Base-by-base conservation (phyloP, 2,113 vertebrate genomes). In the Capreolus pygargus region DNA sequence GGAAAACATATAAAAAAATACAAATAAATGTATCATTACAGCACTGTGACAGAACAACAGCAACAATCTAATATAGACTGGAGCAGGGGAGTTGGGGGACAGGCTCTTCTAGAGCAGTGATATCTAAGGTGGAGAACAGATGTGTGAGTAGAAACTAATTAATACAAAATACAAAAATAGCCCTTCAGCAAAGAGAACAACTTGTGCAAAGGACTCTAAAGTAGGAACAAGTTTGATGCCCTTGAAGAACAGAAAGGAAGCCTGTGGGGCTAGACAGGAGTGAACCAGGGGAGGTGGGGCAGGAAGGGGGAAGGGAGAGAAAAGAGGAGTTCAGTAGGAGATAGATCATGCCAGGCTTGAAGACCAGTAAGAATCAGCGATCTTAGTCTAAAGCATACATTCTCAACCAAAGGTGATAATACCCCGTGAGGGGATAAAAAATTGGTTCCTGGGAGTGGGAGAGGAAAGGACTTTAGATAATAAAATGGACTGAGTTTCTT, bases 11-110 rank as follows among this genome's bases (percentile, higher is more conserved):
- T 33, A 81, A 47, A 11, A 82, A 95, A 74, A 54, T 55, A 78
- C 33, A 95, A 96, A 92, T 54, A 87, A 39, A 14, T 58, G 4
- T 54, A 91, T 70, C n/a, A 70, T 78, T 82, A 54, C 57, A 88
- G 36, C 57, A 28, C 39, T 30, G 8, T 23, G 16, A 82, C 28
- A 52, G 57, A 93, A 45, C 55, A 57, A 83, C n/a, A 91, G 60
- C 84, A 64, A 39, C 43, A 6, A 81, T 52, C 12, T 19, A 28
- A 61, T 7, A 11, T 15, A 81, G 47, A 39, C 19, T 27, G 2
- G 47, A 33, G 13, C 28, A 19, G 28, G 33, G 60, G 70, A 9
- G 4, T 6, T 4, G 0, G 14, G 83, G 54, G 6, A 70, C 28
- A 84, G 33, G 33, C 84, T 86, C 28, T 96, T 70, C 33, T 39